A percentile compares a stretch with the other conserved stretches of the same genome.
Evolutionary conservation across 2,797 vertebrate genomes (phyloP).

Genomic region (Gephyroberyx darwinii): DNA sequence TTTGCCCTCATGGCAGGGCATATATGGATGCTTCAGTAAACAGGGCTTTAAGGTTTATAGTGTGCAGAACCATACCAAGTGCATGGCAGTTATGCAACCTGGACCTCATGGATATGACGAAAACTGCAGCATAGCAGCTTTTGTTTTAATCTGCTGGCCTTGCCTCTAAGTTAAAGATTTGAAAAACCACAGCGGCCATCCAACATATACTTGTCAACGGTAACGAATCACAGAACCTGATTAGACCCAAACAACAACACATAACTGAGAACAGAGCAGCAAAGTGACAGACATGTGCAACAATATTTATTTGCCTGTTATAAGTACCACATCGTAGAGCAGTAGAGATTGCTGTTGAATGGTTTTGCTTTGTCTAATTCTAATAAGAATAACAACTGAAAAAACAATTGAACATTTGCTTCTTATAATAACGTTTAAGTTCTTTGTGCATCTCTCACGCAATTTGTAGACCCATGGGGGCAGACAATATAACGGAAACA

Average conservation of each 20-base stretch:
- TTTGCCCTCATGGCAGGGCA: slow-evolving; percentile 15
- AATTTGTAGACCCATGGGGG: too few relatives aligned
- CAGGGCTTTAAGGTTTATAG: slow-evolving; percentile 53
- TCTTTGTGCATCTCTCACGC: background rate
- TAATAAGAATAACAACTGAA: too few relatives aligned
- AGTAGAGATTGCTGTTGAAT: too few relatives aligned
- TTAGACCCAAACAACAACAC: too few relatives aligned
- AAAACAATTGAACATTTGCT: too few relatives aligned
- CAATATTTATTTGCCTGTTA: too few relatives aligned
- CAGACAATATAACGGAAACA: too few relatives aligned
- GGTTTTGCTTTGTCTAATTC: too few relatives aligned
- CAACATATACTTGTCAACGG: background rate
- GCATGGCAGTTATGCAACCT: slow-evolving; percentile 50
- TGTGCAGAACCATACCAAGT: slow-evolving; percentile 18
- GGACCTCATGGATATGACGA: slow-evolving; percentile 11
- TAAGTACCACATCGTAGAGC: too few relatives aligned
- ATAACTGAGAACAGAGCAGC: too few relatives aligned
- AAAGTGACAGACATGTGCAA: too few relatives aligned
- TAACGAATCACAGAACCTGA: background rate
- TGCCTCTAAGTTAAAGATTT: slow-evolving; percentile 1
- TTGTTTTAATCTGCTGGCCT: slow-evolving; percentile 8
- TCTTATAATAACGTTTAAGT: background rate
- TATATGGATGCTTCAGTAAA: slow-evolving; percentile 59
- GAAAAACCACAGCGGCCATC: background rate
- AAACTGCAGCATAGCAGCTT: slow-evolving; percentile 9